Base-by-base conservation (phyloP, 2,113 vertebrate genomes). In the Tylochromis polylepis region DNA sequence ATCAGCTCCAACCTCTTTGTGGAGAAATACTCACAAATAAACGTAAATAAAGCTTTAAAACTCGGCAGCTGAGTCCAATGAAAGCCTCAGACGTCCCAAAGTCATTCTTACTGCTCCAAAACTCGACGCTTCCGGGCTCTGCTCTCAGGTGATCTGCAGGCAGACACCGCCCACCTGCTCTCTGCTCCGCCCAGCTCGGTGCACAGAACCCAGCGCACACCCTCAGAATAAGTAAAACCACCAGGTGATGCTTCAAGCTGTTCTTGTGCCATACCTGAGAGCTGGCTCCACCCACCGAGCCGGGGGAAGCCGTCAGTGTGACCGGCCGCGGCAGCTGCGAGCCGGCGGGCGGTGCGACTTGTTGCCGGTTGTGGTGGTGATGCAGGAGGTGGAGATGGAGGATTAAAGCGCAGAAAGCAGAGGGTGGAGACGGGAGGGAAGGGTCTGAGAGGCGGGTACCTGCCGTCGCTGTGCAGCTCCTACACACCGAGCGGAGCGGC, bases 81-180 rank as follows among this genome's bases (percentile, higher is more conserved):
- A 16, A 46, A 46, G 2, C 41, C 22, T 11, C 41, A 46, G 5
- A 27, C 11, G 3, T 43, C 65, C 43, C n/a, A 0, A 9, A 10
- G n/a, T 27, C 3, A 4, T 27, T 27, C 24, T 70, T 43, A 0
- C 5, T 46, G 8, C 11, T 29, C 9, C 41, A 20, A 3, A 62
- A 62, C 16, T 36, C 59, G 31, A 62, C 59, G 16, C 31, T 62
- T 62, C 59, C 59, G 59, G 59, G 34, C 20, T 62, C 31, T 62
- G 16, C 59, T 34, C 79, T 67, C 90, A 90, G 89, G 89, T 91
- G 72, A 81, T 11, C 83, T 20, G 67, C 72, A 24, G 27, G 22
- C 51, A 8, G 77, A 20, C 85, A 5, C 92, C 91, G 84, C 90
- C 87, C 92, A 87, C 70, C 87, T 53, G 87, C 79, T 82, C 11